These are phyloP conservation scores for Acipenser ruthenus DNA, from an alignment of 2,797 vertebrate genomes.

Conservation along the genomic window DNA sequence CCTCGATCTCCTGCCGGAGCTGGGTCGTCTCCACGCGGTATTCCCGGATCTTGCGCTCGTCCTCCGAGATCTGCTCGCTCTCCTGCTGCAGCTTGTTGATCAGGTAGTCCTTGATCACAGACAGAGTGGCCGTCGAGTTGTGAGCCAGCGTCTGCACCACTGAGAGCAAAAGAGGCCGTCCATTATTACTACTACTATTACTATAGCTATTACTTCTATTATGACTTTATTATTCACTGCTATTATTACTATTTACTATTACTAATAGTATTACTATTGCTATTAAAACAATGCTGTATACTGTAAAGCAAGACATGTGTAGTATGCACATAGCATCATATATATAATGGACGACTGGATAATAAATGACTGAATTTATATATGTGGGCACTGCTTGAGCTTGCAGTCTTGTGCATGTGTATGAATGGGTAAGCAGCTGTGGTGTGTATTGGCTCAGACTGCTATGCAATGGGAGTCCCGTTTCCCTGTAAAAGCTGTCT, in stretches of 20 bases:
- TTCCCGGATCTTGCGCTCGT: conserved; percentile 77
- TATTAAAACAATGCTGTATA: too few relatives aligned
- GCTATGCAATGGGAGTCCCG: neutral
- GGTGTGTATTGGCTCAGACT: too few relatives aligned
- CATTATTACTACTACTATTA: too few relatives aligned
- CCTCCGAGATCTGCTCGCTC: conserved; percentile 83
- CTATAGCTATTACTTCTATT: too few relatives aligned
- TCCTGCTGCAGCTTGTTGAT: conserved; percentile 93
- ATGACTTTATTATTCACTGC: too few relatives aligned
- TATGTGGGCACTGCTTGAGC: neutral
- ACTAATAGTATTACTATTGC: too few relatives aligned
- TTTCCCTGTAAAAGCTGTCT: neutral
- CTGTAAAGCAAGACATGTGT: too few relatives aligned
- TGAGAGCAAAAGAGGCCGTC: conserved; percentile 27
- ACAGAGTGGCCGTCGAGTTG: conserved; percentile 93
- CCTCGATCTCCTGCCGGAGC: conserved; percentile 86
- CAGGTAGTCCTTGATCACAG: conserved; percentile 93
- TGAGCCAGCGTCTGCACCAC: conserved; percentile 96
- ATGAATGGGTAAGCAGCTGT: too few relatives aligned
- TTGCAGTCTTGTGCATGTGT: too few relatives aligned
- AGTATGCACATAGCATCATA: neutral
- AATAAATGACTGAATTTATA: neutral
- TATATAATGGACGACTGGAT: neutral
- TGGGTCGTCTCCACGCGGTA: conserved; percentile 84
- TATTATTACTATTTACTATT: too few relatives aligned